A percentile compares a stretch with the other conserved stretches of the same genome.
These are phyloP conservation scores for Linepithema humile DNA, from an alignment of 1,140 invertebrate species.

Conservation along the genomic window DNA sequence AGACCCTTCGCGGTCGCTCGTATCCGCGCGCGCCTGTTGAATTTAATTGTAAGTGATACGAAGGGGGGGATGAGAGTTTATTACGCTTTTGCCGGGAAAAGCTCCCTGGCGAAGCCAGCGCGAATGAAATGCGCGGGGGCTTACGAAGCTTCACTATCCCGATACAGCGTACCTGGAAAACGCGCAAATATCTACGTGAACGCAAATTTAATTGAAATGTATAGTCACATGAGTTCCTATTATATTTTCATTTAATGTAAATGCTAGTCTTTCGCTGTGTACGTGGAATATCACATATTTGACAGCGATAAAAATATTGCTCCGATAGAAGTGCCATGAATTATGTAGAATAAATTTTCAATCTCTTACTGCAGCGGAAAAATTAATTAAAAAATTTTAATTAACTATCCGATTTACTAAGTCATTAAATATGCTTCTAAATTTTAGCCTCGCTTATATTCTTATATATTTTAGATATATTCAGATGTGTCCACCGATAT, in stretches of 20 bases:
- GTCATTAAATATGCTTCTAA: not conserved
- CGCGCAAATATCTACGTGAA: slow-evolving; percentile 31
- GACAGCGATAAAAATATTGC: not conserved
- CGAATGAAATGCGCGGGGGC: slow-evolving; percentile 24
- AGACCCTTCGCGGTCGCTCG: not conserved
- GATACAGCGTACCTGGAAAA: slow-evolving; percentile 15
- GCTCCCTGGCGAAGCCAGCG: slow-evolving; percentile 10
- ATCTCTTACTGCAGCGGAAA: not conserved
- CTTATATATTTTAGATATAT: not conserved
- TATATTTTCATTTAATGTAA: slow-evolving; percentile 32
- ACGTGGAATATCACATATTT: not conserved
- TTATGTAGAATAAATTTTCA: not conserved
- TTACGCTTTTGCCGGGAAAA: slow-evolving; percentile 17
- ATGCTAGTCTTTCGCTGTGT: not conserved
- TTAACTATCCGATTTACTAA: not conserved
- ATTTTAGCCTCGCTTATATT: not conserved
- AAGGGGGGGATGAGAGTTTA: slow-evolving; percentile 24
- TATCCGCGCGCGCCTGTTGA: slow-evolving; percentile 21
- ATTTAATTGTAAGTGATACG: slow-evolving; percentile 49
- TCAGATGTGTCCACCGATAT: too few species aligned
- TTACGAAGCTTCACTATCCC: slow-evolving; percentile 13
- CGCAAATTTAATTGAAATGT: slow-evolving; percentile 42
- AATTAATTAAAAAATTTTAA: not conserved
- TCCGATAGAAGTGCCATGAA: not conserved
- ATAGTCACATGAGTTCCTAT: slow-evolving; percentile 21